Evolutionary conservation across 2,113 vertebrate genomes (phyloP), one percentile per base, ranked within the genome.

Genomic region (Phrynocephalus versicolor): DNA sequence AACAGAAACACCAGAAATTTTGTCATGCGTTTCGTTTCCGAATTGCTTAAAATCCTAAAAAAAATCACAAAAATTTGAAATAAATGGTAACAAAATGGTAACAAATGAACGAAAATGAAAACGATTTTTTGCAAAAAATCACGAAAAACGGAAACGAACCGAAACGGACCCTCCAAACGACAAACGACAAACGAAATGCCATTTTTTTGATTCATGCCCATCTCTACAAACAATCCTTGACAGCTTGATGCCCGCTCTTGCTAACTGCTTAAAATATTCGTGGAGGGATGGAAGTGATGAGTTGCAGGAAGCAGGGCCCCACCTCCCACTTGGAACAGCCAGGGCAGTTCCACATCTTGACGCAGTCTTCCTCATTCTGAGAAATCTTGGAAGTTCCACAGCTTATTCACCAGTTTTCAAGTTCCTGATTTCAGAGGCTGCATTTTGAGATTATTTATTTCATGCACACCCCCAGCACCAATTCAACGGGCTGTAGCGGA

Each of bases 261-360:
- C 30, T 18, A 18, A 14, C 9, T 45, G 79, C 39, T 30, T 51
- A 27, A 80, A 73, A 51, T 21, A 23, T 74, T 82, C 55, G 39
- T 0, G 58, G 25, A 41, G 0, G 2, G 73, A 27, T 77, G 0
- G 0, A 83, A 10, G 1, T 73, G 77, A 6, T 70, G 18, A 51
- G 18, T 0, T 8, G 62, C 80, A 0, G 0, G 0, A 33, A 12
- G 33, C 45, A 0, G 0, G 30, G 14, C 0, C 0, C 1, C 82
- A 75, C 0, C 0, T 9, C 3, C 55, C 69, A 33, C 25, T 3
- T 35, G 67, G 80, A 8, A 77, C 35, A 58, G 74, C 74, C n/a
- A 15, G 74, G 80, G 37, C 0, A 0, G 27, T 57, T 76, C 18
- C 83, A 71, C 87, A 4, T 57, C 33, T 7, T 18, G 25, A 27